Conservation (phyloP, 2,113 vertebrate genomes). For the Hylia prasina region DNA sequence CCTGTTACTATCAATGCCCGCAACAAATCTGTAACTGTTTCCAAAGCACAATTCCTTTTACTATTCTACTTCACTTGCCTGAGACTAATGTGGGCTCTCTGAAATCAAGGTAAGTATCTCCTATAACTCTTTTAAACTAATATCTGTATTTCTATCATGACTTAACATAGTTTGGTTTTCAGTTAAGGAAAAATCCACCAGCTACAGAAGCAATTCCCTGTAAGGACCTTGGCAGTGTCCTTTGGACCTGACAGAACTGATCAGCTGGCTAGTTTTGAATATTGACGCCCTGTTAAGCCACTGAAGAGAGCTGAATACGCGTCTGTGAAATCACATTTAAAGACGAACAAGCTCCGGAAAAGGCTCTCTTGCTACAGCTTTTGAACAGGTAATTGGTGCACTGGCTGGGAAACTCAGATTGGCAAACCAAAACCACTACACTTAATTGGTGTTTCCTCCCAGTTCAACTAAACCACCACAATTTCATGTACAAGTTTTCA, state of each 20-base stretch:
- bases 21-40: background rate
- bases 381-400: background rate
- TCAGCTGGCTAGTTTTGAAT: background rate
- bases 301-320: background rate
- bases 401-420: background rate
- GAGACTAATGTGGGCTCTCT: fast-evolving
- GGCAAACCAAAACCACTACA: background rate
- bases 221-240: background rate
- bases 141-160: background rate
- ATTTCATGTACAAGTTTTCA: background rate
- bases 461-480: background rate
- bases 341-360: background rate
- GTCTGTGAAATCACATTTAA: background rate
- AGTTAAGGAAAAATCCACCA: background rate
- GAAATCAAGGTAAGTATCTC: background rate
- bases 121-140: background rate
- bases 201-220: background rate
- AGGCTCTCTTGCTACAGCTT: background rate
- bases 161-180: background rate
- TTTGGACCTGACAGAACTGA: background rate
- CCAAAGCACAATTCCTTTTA: background rate
- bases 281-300: background rate
- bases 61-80: background rate
- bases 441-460: background rate
- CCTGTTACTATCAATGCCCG: background rate